These are phyloP conservation scores for Microtus oregoni DNA, from an alignment of 2,113 vertebrate genomes.

Conservation along the genomic window DNA sequence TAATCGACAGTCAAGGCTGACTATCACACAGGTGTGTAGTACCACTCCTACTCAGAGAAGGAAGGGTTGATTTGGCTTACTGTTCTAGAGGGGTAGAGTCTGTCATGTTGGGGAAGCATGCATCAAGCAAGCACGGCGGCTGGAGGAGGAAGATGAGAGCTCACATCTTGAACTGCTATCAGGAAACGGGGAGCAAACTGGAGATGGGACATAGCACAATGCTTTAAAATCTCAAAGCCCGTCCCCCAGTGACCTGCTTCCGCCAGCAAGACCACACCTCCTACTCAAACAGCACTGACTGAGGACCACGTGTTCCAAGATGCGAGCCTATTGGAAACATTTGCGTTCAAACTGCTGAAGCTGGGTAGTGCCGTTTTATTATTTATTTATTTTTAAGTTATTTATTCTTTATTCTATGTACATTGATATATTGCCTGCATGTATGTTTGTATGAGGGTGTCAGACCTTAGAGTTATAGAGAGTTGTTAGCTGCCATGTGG, in stretches of 20 bases:
- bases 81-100: not conserved
- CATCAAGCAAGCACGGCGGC: not conserved
- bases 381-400: not conserved
- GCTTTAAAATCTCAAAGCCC: not conserved
- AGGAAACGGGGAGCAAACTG: not conserved
- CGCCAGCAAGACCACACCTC: not conserved
- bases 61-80: not conserved
- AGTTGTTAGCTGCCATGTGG: no score
- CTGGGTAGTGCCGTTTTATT: not conserved
- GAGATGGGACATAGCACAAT: not conserved
- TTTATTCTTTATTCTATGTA: no score
- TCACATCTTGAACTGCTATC: not conserved
- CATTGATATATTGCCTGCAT: no score
- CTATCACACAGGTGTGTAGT: not conserved
- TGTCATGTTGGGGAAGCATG: not conserved
- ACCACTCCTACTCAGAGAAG: not conserved
- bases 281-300: not conserved
- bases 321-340: not conserved
- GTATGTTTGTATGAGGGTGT: no score
- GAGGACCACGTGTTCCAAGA: not conserved
- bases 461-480: no score
- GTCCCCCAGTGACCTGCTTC: not conserved
- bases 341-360: not conserved
- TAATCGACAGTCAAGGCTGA: not conserved
- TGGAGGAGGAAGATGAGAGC: not conserved